Base-by-base conservation (phyloP, 2,797 vertebrate species). In the Oreonectes daqikongensis region DNA sequence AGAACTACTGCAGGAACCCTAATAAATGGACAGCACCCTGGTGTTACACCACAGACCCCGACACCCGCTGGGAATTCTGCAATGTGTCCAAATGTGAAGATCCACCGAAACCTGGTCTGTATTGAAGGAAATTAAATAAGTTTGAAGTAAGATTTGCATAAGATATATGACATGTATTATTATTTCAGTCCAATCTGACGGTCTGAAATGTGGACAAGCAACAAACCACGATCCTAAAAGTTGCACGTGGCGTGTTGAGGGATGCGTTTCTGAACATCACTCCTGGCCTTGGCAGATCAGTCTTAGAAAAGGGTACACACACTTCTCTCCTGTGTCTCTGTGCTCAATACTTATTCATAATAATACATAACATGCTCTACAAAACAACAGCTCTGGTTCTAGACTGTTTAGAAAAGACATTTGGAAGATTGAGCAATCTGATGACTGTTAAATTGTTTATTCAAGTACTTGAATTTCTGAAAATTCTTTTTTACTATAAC, bases 221-320 rank as follows among this genome's bases (percentile, higher is more conserved):
- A 72, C 30, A 83, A n/a, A n/a, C n/a, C n/a, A n/a, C n/a, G 92
- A 88, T 70, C 96, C 94, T 1, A 93, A 90, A 79, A 83, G 95
- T 10, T 99, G 97, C 67, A 91, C 94, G 15, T 94, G 94, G 35
- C 93, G 97, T 55, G 91, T 99, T 0, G 96, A 95, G 2, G 96
- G 96, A 0, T 99, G 97, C 35, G 22, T 42, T 15, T 42, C 40
- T 42, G 12, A 42, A 12, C 40, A 2, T 2, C 82, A 96, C 80
- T 99, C 97, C 0, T 99, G 97, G 97, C 97, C 97, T 28, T 99
- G 97, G 97, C 97, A 99, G 76, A 91, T 97, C 89, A 99, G 97
- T 79, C 92, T 99, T 4, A 89, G 96, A 18, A 94, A 89, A 70
- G 92, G 63, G 97, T 99, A 48, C 17, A 48, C 6, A 48, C 5